Evolutionary conservation across 2,888 invertebrate genomes (phyloP).

Genomic region (Eupeodes luniger): DNA sequence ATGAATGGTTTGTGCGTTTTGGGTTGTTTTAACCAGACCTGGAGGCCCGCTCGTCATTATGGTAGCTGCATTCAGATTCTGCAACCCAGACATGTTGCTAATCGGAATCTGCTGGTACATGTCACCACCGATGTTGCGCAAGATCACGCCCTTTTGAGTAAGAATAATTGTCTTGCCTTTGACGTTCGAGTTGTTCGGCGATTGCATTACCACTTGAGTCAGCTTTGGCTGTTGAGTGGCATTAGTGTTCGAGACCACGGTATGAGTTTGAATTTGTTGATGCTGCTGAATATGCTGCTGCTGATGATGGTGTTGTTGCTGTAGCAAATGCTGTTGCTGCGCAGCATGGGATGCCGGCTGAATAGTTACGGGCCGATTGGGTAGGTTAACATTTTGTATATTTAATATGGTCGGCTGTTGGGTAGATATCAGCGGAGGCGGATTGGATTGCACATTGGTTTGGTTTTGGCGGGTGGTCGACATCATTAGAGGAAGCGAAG

Average conservation of each 20-base stretch:
- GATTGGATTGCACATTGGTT: conserved; percentile 80
- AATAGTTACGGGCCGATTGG: conserved; percentile 83
- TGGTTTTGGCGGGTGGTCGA: conserved; percentile 79
- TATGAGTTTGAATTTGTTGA: conserved; percentile 81
- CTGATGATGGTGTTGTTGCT: conserved; percentile 82
- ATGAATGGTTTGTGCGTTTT: conserved; percentile 80
- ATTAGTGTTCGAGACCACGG: conserved; percentile 83
- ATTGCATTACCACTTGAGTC: conserved; percentile 83
- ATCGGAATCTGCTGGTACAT: conserved; percentile 84
- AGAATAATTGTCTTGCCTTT: conserved; percentile 84
- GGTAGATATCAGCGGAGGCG: conserved; percentile 83
- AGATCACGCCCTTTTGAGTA: conserved; percentile 83
- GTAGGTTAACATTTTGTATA: conserved; percentile 83
- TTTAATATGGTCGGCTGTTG: conserved; percentile 81
- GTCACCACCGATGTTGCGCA: conserved; percentile 83
- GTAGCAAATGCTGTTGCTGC: conserved; percentile 83
- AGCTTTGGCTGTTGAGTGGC: conserved; percentile 83
- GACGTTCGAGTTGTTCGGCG: conserved; percentile 79
- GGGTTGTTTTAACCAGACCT: conserved; percentile 81
- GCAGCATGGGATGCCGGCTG: conserved; percentile 84
- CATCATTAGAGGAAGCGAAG: conserved; percentile 82
- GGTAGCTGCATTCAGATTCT: conserved; percentile 81
- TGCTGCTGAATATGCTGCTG: conserved; percentile 78
- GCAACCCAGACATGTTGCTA: conserved; percentile 82
- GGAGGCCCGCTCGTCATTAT: conserved; percentile 83